Evolutionary conservation across 2,113 vertebrate species (phyloP).

Genomic region (Oreochromis tanganicae): DNA sequence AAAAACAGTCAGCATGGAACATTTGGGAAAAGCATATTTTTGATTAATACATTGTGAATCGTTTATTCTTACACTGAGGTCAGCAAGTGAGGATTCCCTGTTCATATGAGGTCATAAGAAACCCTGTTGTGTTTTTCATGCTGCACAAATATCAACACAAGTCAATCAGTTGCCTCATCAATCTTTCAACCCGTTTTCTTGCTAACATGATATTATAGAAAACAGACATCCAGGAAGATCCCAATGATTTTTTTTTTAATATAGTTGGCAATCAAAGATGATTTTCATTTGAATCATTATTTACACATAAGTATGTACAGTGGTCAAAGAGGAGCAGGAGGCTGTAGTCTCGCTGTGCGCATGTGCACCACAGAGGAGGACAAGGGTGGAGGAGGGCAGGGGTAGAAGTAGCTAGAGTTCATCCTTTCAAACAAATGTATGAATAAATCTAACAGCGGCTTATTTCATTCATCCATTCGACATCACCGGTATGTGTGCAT

Average conservation of each 20-base stretch:
- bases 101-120: background rate
- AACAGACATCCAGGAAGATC: background rate
- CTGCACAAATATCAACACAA: background rate
- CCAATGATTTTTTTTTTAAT: slow-evolving; percentile 56
- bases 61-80: background rate
- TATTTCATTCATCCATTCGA: background rate
- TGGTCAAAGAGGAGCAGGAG: slow-evolving; percentile 50
- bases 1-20: background rate
- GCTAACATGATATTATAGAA: background rate
- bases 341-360: slow-evolving; percentile 41
- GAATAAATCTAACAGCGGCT: background rate
- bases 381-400: background rate
- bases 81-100: background rate
- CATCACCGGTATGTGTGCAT: slow-evolving; percentile 37
- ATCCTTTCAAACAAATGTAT: slow-evolving; percentile 1
- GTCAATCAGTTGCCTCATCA: background rate
- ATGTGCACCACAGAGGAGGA: background rate
- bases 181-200: background rate
- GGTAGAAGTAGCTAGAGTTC: background rate
- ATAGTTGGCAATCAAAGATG: slow-evolving; percentile 65
- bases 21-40: background rate
- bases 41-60: background rate
- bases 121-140: background rate
- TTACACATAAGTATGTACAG: slow-evolving; percentile 79
- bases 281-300: slow-evolving; percentile 74